Evolutionary conservation across 2,113 vertebrate species (phyloP).

Genomic region (Ochotona curzoniae): DNA sequence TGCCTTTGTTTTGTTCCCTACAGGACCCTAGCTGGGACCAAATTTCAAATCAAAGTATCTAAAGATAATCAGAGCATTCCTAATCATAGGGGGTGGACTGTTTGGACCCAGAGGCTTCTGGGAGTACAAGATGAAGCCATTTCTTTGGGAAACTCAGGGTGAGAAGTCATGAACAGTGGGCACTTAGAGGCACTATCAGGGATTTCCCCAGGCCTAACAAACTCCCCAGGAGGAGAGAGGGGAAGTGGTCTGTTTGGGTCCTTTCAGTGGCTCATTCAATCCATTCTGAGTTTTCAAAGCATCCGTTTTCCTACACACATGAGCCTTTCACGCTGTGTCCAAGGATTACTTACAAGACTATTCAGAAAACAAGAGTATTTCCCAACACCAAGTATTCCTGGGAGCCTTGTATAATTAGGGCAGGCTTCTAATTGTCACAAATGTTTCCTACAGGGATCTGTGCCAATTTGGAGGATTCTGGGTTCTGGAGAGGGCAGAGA

Average conservation of each 20-base stretch:
- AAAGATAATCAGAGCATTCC: not conserved
- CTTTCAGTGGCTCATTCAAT: not conserved
- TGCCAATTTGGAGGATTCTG: slow-evolving; percentile 82
- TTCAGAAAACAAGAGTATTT: slow-evolving; percentile 80
- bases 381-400: slow-evolving; percentile 80
- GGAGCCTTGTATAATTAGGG: slow-evolving; percentile 84
- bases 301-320: not conserved
- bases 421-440: slow-evolving; percentile 83
- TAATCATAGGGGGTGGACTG: not conserved
- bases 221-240: not conserved
- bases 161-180: not conserved
- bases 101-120: not conserved
- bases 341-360: slow-evolving; percentile 49
- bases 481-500: not conserved
- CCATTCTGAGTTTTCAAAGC: not conserved
- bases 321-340: not conserved
- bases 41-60: slow-evolving; percentile 3
- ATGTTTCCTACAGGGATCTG: slow-evolving; percentile 80
- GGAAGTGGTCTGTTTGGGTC: not conserved
- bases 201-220: not conserved
- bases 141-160: not conserved
- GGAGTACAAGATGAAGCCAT: not conserved
- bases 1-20: not conserved
- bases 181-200: not conserved
- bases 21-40: not conserved